phyloP scores from a whole-genome alignment of 2,797 vertebrate species.

The Limnodromus scolopaceus region DNA sequence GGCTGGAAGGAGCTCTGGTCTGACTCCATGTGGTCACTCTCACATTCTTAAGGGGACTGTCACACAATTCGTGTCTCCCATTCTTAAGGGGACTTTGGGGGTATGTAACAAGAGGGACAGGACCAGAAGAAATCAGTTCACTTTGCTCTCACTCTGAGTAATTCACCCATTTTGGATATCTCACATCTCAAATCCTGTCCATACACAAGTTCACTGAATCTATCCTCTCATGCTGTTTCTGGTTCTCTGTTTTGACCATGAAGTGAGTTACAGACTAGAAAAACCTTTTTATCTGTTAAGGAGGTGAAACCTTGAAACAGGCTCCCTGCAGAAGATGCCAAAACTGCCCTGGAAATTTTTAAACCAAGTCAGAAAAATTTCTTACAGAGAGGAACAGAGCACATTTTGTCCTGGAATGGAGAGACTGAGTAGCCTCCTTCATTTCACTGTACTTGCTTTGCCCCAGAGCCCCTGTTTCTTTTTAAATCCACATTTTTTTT shows the following conservation, averaged over 20 bases:
- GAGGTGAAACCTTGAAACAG: constrained; percentile 18
- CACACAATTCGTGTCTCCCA: background rate
- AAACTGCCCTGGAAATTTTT: background rate
- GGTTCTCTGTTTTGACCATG: background rate
- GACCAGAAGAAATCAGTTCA: background rate
- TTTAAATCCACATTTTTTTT: background rate
- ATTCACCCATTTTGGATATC: background rate
- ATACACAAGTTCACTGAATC: background rate
- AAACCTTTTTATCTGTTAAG: background rate
- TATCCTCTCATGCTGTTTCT: background rate
- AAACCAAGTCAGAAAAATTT: constrained; percentile 28
- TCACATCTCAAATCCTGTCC: background rate
- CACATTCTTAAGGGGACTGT: background rate
- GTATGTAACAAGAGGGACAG: background rate
- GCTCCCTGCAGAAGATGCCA: background rate
- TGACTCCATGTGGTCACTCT: background rate
- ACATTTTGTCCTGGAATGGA: background rate
- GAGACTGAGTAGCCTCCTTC: background rate
- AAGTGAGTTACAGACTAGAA: background rate
- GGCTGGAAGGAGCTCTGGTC: background rate
- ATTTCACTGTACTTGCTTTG: background rate
- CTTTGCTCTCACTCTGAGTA: background rate
- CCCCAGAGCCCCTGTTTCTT: background rate
- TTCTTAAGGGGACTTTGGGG: too few species aligned
- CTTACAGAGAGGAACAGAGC: background rate